phyloP scores from a whole-genome alignment of 2,113 vertebrate species.

The Sakesphorus luctuosus region DNA sequence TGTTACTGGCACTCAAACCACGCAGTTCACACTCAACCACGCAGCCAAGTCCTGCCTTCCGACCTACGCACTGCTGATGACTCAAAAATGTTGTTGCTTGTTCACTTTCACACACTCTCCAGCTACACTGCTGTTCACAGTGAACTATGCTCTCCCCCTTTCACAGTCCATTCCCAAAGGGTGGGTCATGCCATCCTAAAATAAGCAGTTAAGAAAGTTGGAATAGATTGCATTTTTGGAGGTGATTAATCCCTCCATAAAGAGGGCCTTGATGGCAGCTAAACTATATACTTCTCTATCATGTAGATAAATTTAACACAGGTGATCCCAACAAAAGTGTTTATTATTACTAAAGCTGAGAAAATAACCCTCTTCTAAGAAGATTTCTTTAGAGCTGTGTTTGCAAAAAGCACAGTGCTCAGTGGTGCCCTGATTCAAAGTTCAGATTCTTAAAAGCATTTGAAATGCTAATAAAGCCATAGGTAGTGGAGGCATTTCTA shows the following conservation, averaged over 20 bases:
- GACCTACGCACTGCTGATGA: background rate
- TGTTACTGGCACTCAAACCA: background rate
- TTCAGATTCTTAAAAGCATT: background rate
- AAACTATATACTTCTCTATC: background rate
- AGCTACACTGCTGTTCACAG: background rate
- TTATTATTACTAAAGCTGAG: background rate
- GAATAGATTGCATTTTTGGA: background rate
- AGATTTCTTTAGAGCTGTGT: background rate
- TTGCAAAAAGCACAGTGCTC: background rate
- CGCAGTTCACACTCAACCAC: too few relatives aligned
- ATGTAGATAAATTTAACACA: background rate
- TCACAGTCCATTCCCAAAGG: background rate
- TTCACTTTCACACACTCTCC: background rate
- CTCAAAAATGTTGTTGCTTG: fast-evolving
- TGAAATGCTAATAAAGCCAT: background rate
- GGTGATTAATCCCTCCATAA: fast-evolving
- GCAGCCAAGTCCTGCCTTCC: background rate
- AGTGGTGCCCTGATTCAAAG: background rate
- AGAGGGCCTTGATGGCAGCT: background rate
- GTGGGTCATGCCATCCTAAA: background rate
- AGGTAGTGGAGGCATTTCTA: background rate
- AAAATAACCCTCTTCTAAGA: background rate
- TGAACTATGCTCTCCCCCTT: background rate
- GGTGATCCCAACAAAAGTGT: background rate
- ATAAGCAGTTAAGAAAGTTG: background rate